Evolutionary conservation across 2,888 invertebrate species (phyloP).

Genomic region (Volucella inflata): DNA sequence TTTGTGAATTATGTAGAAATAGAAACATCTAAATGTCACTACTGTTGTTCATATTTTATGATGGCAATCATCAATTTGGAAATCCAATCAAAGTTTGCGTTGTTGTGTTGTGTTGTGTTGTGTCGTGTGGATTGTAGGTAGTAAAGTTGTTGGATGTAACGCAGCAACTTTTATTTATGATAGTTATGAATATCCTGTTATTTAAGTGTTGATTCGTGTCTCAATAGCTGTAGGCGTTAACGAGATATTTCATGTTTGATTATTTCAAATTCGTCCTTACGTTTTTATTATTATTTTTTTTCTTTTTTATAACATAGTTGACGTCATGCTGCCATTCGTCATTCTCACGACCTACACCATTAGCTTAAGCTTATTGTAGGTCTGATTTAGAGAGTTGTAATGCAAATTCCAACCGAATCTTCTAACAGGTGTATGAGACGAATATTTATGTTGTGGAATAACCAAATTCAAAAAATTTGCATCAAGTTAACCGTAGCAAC

Average conservation of each 20-base stretch:
- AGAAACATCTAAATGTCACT: slow-evolving; percentile 15
- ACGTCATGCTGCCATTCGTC: no score
- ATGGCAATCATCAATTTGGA: slow-evolving; percentile 57
- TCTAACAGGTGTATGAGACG: no score
- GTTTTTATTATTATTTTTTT: background rate
- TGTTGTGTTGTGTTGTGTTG: no score
- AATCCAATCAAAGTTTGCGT: slow-evolving; percentile 51
- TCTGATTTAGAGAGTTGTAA: no score
- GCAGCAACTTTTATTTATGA: slow-evolving; percentile 37
- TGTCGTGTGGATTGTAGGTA: slow-evolving; percentile 2
- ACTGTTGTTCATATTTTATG: slow-evolving; percentile 50
- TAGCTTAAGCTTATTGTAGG: background rate
- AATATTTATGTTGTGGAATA: no score
- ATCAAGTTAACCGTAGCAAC: no score
- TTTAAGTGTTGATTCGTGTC: slow-evolving; percentile 15
- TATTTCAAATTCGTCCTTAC: background rate
- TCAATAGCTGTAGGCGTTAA: background rate
- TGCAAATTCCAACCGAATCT: no score
- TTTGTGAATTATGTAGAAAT: background rate
- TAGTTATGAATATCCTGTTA: slow-evolving; percentile 26
- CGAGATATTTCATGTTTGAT: slow-evolving; percentile 6
- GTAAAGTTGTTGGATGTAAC: background rate
- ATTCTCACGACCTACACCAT: background rate
- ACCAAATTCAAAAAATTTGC: no score
- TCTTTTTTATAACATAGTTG: background rate